Evolutionary conservation across 2,888 invertebrate genomes (phyloP).

Genomic region (Therioaphis trifolii): DNA sequence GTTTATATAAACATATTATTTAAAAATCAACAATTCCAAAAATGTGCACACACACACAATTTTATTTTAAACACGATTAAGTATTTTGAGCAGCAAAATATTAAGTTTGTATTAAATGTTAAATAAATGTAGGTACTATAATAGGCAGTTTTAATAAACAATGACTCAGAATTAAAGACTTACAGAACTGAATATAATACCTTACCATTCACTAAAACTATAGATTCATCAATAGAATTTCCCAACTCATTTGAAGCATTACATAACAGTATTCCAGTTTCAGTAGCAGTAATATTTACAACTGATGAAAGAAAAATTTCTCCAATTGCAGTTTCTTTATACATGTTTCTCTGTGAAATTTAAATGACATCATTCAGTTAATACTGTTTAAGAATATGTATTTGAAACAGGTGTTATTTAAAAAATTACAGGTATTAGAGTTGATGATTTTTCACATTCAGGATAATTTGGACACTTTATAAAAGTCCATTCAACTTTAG

Average conservation of each 20-base stretch:
- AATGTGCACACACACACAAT: too few relatives aligned
- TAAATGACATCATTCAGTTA: background rate
- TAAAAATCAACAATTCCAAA: too few relatives aligned
- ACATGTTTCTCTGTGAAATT: conserved; percentile 9
- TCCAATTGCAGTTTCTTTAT: conserved; percentile 49
- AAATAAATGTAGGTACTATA: too few relatives aligned
- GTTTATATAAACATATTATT: too few relatives aligned
- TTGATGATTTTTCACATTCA: conserved; percentile 59
- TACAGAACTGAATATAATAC: background rate
- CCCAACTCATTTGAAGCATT: conserved; percentile 62
- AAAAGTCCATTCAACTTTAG: conserved; percentile 73
- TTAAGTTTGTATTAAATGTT: too few relatives aligned
- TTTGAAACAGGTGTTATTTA: background rate
- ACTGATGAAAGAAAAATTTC: conserved; percentile 46
- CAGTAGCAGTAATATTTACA: conserved; percentile 49
- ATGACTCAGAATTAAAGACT: too few relatives aligned
- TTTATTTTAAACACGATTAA: too few relatives aligned
- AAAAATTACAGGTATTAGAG: conserved; percentile 66
- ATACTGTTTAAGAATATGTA: background rate
- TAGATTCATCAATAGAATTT: conserved; percentile 7
- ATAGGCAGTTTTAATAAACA: too few relatives aligned
- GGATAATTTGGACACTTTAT: conserved; percentile 66
- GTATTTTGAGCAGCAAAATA: too few relatives aligned
- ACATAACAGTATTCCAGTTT: conserved; percentile 57
- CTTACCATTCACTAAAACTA: conserved; percentile 61